These are phyloP conservation scores for Sclerurus mexicanus DNA, from an alignment of 2,113 vertebrate genomes.

Conservation along the genomic window DNA sequence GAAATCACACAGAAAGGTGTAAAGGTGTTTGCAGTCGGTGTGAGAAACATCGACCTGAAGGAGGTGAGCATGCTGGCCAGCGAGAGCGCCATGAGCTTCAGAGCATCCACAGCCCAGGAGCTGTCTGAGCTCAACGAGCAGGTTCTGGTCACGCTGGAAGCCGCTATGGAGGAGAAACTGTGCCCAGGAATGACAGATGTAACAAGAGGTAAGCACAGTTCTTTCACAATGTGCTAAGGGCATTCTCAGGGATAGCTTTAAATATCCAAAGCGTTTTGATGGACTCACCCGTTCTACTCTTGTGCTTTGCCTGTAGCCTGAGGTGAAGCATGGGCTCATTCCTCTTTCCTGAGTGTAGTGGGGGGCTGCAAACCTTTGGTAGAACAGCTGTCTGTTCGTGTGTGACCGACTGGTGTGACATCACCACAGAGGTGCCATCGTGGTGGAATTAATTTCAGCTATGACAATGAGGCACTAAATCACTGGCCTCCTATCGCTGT, in stretches of 20 bases:
- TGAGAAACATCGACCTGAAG: constrained; percentile 75
- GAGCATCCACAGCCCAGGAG: constrained; percentile 73
- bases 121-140: constrained; percentile 91
- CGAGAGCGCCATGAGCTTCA: constrained; percentile 78
- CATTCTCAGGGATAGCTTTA: not conserved
- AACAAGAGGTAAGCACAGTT: constrained; percentile 69
- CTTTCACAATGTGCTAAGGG: not conserved
- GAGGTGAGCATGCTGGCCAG: constrained; percentile 85
- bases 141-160: constrained; percentile 83
- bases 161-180: constrained; percentile 81
- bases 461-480: not conserved
- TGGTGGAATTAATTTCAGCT: not conserved
- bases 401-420: rapidly evolving
- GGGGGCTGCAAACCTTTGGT: not conserved
- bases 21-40: constrained; percentile 87
- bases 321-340: not conserved
- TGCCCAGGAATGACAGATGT: constrained; percentile 66
- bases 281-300: not conserved
- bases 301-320: not conserved
- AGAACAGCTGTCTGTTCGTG: not conserved
- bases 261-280: not conserved
- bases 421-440: rapidly evolving
- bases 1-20: constrained; percentile 78
- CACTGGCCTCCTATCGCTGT: not conserved
- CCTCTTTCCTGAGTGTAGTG: not conserved